Evolutionary conservation across 1,140 invertebrate genomes (phyloP), one percentile per base, ranked within the genome.

Genomic region (Bombus turneri): DNA sequence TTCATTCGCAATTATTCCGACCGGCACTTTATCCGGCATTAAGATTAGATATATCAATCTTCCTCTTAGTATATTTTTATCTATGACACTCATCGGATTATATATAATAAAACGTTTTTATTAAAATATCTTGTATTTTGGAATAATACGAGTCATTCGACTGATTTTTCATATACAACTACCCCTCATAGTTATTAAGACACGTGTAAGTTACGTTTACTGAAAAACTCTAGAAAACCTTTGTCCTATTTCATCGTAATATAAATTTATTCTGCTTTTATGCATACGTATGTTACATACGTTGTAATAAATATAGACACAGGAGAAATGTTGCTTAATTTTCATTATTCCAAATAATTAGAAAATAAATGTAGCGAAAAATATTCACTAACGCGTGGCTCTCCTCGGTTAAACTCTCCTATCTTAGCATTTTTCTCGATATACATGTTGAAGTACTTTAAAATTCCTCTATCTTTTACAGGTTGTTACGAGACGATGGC

Each of bases 21-120:
- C 6, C 18, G 25, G 6, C 47, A 66, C 62, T 81, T n/a, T 37
- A 13, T 62, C 72, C 71, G 39, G 34, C 37, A 18, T 31, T 28
- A 62, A 87, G 88, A 91, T 91, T 89, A 91, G 90, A 92, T 91
- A 90, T 69, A 22, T 62, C 13, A 64, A 82, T 79, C 43, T 89
- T 91, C 88, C 83, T 87, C 85, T 64, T 31, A 25, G 31, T 34
- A 71, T 86, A 88, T 87, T 64, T 22, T 39, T 79, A 77, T 86
- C 69, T 41, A 31, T 83, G 82, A 53, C 18, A 53, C 18, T 22
- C 0, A 8, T 78, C 81, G 85, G 18, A 22, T 53, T 53, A 53
- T 34, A 34, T 18, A 18, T 62, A 62, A 62, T n/a, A 62, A 62
- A n/a, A 62, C 1, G 10, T n/a, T 12, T 12, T 62, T n/a, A 62